Evolutionary conservation across 2,888 invertebrate genomes (phyloP).

Genomic region (Arge pagana): DNA sequence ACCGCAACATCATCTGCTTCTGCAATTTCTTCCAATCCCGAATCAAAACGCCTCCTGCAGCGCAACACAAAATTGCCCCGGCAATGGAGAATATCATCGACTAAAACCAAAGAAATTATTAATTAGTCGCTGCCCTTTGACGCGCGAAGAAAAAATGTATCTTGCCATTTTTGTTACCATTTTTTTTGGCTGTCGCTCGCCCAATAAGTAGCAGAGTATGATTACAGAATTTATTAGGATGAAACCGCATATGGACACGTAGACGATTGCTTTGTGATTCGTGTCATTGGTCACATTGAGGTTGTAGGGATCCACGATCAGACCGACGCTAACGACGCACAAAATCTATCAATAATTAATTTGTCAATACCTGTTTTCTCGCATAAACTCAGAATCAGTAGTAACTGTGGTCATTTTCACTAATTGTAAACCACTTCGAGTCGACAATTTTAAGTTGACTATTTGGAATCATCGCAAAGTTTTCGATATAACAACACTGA

Average conservation of each 20-base stretch:
- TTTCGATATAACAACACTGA: no score
- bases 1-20: conserved; percentile 59
- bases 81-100: conserved; percentile 66
- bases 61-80: conserved; percentile 67
- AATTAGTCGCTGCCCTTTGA: not conserved
- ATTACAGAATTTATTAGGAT: conserved; percentile 68
- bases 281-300: conserved; percentile 58
- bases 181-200: conserved; percentile 67
- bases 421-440: no score
- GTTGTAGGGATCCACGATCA: conserved; percentile 67
- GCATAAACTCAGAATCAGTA: no score
- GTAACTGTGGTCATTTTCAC: no score
- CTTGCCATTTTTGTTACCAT: conserved; percentile 51
- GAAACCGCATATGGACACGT: conserved; percentile 69
- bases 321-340: conserved; percentile 65
- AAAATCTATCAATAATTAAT: conserved; percentile 59
- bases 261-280: conserved; percentile 68
- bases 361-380: no score
- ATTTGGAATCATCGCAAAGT: no score
- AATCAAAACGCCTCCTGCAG: conserved; percentile 69
- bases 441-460: no score
- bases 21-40: conserved; percentile 51
- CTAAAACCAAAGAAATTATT: conserved; percentile 22
- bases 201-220: conserved; percentile 64
- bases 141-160: not conserved